Conservation (phyloP, 2,113 vertebrate species). For the Archocentrus centrarchus region DNA sequence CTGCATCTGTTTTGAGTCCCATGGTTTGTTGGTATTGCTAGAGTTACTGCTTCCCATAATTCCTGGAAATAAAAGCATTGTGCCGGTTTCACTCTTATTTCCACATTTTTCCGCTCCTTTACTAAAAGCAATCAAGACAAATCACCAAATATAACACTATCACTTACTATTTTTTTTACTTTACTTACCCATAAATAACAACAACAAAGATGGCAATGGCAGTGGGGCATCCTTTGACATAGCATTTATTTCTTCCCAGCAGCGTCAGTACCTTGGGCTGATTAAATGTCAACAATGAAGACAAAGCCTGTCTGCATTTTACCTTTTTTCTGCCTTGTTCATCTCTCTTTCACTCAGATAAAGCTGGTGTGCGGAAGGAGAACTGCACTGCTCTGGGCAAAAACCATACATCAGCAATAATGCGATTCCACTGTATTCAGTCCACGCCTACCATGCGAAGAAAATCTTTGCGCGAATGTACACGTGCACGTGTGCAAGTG, state of each 20-base stretch:
- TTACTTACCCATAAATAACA: conserved; percentile 57
- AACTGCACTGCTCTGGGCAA: conserved; percentile 60
- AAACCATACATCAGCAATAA: conserved; percentile 77
- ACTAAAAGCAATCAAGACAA: conserved; percentile 41
- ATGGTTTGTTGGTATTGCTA: conserved; percentile 20
- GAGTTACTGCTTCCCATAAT: conserved; percentile 42
- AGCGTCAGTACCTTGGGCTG: conserved; percentile 75
- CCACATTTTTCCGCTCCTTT: conserved; percentile 12
- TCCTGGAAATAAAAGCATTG: conserved; percentile 48
- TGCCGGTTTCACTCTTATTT: conserved; percentile 17
- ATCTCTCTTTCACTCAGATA: conserved; percentile 63
- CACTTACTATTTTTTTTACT: conserved; percentile 40
- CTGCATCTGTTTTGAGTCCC: conserved; percentile 18
- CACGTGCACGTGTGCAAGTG: conserved; percentile 10
- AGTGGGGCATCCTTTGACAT: conserved; percentile 75
- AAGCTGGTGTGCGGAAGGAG: conserved; percentile 48
- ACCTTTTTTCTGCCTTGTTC: conserved; percentile 54
- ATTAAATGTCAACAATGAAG: conserved; percentile 84
- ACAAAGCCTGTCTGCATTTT: conserved; percentile 66
- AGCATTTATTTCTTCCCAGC: conserved; percentile 78
- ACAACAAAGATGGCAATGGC: conserved; percentile 42
- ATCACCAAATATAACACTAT: conserved; percentile 27
- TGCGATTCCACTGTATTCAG: conserved; percentile 66
- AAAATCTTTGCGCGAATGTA: conserved; percentile 38
- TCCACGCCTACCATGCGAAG: conserved; percentile 49